Base-by-base conservation (phyloP, 2,797 vertebrate genomes). In the Streptopelia turtur region DNA sequence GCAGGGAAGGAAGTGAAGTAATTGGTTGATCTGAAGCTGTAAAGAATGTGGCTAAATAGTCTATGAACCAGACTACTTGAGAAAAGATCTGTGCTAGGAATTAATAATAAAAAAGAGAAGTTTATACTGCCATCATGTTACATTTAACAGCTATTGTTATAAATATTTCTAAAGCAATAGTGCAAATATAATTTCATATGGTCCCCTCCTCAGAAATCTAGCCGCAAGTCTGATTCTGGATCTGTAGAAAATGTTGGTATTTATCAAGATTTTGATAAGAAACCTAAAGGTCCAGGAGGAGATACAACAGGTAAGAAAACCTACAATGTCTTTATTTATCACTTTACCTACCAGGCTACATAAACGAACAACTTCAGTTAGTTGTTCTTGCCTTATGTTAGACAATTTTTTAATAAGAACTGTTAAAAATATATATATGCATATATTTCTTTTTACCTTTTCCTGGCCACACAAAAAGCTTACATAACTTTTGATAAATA, bases 221-320 rank as follows among this genome's bases (percentile, higher is more conserved):
- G 96, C 30, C 98, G 98, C 70, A 97, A 96, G 61, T 98, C 98
- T 1, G 98, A 98, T 55, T 57, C 98, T 8, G 96, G 96, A 27
- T 39, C 96, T 65, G 59, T 96, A 33, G 98, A 98, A 83, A 95
- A 45, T 70, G 97, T 98, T 71, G 99, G 98, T 47, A 98, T 99
- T 97, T 99, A 99, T 97, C 98, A 99, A 97, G 98, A 98, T 91
- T 97, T 99, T 53, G 94, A 98, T 83, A 99, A 97, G 94, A 98
- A 93, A 83, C 57, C 96, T 57, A 97, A 45, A 92, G 31, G 84
- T 55, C 63, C 87, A 43, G 96, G 93, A 78, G 84, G 90, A 43
- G 98, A 98, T 50, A 5, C 30, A n/a, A 71, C 96, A 96, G 98
- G 98, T 98, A 75, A 97, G 96, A 71, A 66, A 70, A 88, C 3